phyloP scores from a whole-genome alignment of 1,140 invertebrate genomes.

The Drosophila dunni region DNA sequence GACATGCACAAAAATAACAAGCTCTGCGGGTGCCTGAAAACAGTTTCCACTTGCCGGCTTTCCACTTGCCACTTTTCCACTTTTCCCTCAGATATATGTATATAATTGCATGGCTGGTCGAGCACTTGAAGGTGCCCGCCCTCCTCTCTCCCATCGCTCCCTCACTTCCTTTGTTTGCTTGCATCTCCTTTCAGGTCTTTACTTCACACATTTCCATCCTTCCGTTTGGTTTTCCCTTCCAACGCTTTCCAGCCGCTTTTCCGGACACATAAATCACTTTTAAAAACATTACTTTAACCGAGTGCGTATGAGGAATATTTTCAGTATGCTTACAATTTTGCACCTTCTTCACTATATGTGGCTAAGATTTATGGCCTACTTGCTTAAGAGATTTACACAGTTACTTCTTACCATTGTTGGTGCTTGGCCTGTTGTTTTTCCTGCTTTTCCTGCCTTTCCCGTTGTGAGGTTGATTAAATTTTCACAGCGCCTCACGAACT shows the following conservation, averaged over 20 bases:
- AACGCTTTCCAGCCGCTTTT: not conserved
- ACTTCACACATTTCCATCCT: slow-evolving; percentile 56
- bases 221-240: slow-evolving; percentile 16
- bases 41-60: slow-evolving; percentile 22
- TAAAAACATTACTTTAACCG: slow-evolving; percentile 72
- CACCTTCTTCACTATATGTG: slow-evolving; percentile 53
- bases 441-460: slow-evolving; percentile 6
- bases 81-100: slow-evolving; percentile 54
- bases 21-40: slow-evolving; percentile 35
- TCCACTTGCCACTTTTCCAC: slow-evolving; percentile 1
- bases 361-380: slow-evolving; percentile 63
- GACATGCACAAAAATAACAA: slow-evolving; percentile 63
- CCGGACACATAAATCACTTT: slow-evolving; percentile 72
- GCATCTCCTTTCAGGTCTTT: not conserved
- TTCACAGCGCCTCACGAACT: slow-evolving; percentile 2
- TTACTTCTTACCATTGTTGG: slow-evolving; percentile 3
- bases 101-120: slow-evolving; percentile 68
- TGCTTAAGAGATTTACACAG: slow-evolving; percentile 44
- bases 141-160: not conserved
- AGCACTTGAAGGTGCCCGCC: slow-evolving; percentile 57
- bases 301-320: slow-evolving; percentile 66
- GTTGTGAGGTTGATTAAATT: slow-evolving; percentile 62
- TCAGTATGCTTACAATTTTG: slow-evolving; percentile 66
- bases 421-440: slow-evolving; percentile 4
- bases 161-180: not conserved